Evolutionary conservation across 2,797 vertebrate species (phyloP).

Genomic region (Gambelia wislizenii): DNA sequence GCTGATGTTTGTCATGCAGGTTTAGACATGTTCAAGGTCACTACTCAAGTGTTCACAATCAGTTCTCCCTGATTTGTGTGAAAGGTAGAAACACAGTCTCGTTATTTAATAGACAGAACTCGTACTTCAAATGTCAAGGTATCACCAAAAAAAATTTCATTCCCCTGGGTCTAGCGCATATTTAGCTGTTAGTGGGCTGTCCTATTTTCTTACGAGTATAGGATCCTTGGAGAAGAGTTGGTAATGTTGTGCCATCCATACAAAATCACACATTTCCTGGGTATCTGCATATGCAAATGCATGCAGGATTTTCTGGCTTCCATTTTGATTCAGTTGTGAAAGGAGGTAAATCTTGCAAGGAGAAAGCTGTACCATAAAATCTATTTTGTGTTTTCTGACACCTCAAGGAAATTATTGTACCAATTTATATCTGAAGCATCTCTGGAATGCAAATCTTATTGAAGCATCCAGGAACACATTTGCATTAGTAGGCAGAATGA

Average conservation of each 20-base stretch:
- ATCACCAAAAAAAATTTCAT: neutral
- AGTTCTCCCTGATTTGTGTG: no score
- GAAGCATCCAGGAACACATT: neutral
- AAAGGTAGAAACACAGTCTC: no score
- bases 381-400: neutral
- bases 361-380: neutral
- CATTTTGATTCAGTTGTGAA: neutral
- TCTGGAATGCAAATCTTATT: neutral
- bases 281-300: neutral
- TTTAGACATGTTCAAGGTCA: no score
- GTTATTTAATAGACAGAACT: no score
- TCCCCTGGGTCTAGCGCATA: neutral
- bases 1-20: no score
- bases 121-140: neutral
- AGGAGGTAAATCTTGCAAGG: neutral
- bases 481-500: neutral
- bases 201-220: neutral
- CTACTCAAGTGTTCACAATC: no score
- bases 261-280: neutral
- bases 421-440: neutral
- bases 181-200: neutral
- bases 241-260: neutral
- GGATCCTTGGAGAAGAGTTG: no score
- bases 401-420: neutral
- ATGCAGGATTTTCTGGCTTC: neutral